Evolutionary conservation across 2,797 vertebrate species (phyloP), one percentile per base, ranked within the genome.

Genomic region (Acanthopagrus latus): DNA sequence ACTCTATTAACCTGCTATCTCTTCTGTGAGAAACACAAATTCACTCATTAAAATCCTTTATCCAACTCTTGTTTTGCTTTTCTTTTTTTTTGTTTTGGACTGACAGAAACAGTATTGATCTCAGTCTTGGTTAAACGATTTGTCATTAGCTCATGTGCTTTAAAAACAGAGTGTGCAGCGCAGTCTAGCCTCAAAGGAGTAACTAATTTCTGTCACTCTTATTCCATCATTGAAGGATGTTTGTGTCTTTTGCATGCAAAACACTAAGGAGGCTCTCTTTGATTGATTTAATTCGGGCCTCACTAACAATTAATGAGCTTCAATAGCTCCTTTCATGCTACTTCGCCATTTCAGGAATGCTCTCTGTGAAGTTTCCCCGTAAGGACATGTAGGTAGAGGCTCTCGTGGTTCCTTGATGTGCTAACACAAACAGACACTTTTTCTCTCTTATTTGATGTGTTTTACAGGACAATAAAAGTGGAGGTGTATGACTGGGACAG

Each of bases 401-500:
- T 58, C 17, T 64, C 0, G 0, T 33, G 25, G 68, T n/a, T 33
- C 14, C 64, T 54, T 7, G 16, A 82, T 44, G 7, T 47, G 51
- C 56, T 66, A 14, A 56, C 50, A 62, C 48, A 71, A 20, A 71
- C 38, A 21, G 58, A 71, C 33, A 10, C 1, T 51, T 69, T 25
- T 48, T 48, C n/a, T 33, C 3, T 47, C 74, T 23, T 75, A 51
- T 68, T 89, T 71, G 81, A 62, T 89, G 74, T 84, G 43, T 85
- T 86, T 87, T 74, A 71, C 82, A 93, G 90, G 58, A 86, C 91
- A 71, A 94, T 95, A 86, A 95, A 94, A 88, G 90, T 83, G 73
- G 92, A 95, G 87, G 89, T 95, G 50, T 92, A 93, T 60, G 93
- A 95, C 86, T 93, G 93, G 93, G 93, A 95, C 88, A 91, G 94